These are phyloP conservation scores for Oophaga sylvatica DNA, from an alignment of 2,797 vertebrate genomes.

Conservation along the genomic window DNA sequence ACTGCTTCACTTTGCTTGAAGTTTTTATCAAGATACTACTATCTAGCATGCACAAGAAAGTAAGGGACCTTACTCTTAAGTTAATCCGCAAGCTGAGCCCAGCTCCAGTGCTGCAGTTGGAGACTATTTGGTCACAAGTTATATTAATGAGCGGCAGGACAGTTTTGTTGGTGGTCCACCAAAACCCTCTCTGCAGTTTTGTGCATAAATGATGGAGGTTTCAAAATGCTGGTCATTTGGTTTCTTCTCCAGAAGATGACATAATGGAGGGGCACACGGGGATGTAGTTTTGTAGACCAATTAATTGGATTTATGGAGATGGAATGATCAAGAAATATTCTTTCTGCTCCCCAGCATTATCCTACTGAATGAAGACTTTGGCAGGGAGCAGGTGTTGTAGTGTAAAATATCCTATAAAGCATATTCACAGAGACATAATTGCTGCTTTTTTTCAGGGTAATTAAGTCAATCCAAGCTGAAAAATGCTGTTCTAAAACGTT, in stretches of 20 bases:
- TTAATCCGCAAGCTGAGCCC: slow-evolving; percentile 54
- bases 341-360: slow-evolving; percentile 67
- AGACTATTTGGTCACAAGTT: slow-evolving; percentile 30
- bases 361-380: slow-evolving; percentile 71
- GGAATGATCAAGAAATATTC: slow-evolving; percentile 32
- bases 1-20: slow-evolving; percentile 63
- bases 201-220: slow-evolving; percentile 50
- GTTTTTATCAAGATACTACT: slow-evolving; percentile 60
- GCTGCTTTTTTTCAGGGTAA: slow-evolving; percentile 84
- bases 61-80: slow-evolving; percentile 49
- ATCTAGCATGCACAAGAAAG: slow-evolving; percentile 57
- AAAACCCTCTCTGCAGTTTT: slow-evolving; percentile 38
- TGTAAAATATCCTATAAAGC: slow-evolving; percentile 66
- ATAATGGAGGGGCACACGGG: slow-evolving; percentile 64
- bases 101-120: slow-evolving; percentile 33
- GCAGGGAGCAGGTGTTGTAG: slow-evolving; percentile 54
- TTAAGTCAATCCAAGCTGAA: slow-evolving; percentile 71
- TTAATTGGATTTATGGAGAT: slow-evolving; percentile 65
- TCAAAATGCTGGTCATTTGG: slow-evolving; percentile 60
- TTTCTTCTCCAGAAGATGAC: slow-evolving; percentile 51
- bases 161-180: slow-evolving; percentile 42
- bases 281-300: slow-evolving; percentile 74
- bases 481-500: slow-evolving; percentile 75
- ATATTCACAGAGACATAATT: slow-evolving; percentile 74
- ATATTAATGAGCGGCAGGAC: slow-evolving; percentile 9